Percentiles rank a stretch among this genome's conserved stretches.
phyloP scores from a whole-genome alignment of 2,797 vertebrate species.

The Astyanax mexicanus region DNA sequence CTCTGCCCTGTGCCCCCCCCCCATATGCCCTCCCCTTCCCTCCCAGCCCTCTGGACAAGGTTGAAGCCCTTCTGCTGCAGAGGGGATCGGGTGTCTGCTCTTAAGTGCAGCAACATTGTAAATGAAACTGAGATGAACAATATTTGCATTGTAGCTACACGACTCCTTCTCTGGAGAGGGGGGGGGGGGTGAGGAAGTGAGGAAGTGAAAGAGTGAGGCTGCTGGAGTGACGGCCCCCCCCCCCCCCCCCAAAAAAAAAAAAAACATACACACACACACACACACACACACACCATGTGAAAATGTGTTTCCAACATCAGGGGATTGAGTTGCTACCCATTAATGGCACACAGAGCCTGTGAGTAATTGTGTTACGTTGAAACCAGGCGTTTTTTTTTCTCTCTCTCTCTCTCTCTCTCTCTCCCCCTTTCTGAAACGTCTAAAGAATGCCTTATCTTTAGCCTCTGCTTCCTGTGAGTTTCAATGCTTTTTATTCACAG shows the following conservation, averaged over 20 bases:
- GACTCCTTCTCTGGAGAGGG: slow-evolving; percentile 56
- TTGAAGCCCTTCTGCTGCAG: slow-evolving; percentile 77
- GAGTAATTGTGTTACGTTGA: slow-evolving; percentile 42
- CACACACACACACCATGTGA: no score
- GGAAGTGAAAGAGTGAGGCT: no score
- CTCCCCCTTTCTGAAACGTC: slow-evolving; percentile 26
- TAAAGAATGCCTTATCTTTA: slow-evolving; percentile 41
- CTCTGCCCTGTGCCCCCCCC: slow-evolving; percentile 55
- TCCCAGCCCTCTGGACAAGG: slow-evolving; percentile 72
- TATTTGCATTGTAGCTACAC: slow-evolving; percentile 83
- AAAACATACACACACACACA: no score
- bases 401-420: no score
- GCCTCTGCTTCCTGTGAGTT: slow-evolving; percentile 34
- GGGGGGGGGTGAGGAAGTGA: slow-evolving; percentile 9
- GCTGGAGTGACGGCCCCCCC: slow-evolving; percentile 11
- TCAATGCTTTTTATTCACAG: slow-evolving; percentile 45
- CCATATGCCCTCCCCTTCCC: slow-evolving; percentile 61
- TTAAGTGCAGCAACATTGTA: slow-evolving; percentile 82
- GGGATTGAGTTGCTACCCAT: slow-evolving; percentile 39
- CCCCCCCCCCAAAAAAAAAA: no score
- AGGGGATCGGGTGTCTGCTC: slow-evolving; percentile 77
- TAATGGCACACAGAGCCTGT: slow-evolving; percentile 31
- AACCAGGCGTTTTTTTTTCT: slow-evolving; percentile 27
- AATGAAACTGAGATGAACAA: slow-evolving; percentile 76
- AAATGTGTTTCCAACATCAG: slow-evolving; percentile 32